These are phyloP conservation scores for Nestor notabilis DNA, from an alignment of 2,113 vertebrate genomes.

Conservation along the genomic window DNA sequence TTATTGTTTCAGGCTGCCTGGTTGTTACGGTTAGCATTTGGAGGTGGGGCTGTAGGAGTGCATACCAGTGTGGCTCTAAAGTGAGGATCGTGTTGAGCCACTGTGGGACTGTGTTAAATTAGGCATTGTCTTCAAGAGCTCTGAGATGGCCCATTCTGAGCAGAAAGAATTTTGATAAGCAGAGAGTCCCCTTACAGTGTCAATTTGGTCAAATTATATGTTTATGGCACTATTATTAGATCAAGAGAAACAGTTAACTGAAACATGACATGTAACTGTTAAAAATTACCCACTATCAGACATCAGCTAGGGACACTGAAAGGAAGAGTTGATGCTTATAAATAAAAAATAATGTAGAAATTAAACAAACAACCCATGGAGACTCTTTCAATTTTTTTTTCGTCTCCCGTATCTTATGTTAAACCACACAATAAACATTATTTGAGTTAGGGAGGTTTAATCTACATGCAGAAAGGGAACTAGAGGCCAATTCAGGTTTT, in stretches of 20 bases:
- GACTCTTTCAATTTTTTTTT: conserved; percentile 42
- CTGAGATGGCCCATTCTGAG: neutral
- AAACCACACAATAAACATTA: conserved; percentile 70
- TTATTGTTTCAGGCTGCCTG: conserved; percentile 54
- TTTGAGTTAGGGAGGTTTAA: conserved; percentile 71
- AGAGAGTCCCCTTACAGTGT: conserved; percentile 30
- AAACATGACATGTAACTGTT: conserved; percentile 68
- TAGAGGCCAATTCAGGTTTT: neutral
- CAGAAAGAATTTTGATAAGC: conserved; percentile 56
- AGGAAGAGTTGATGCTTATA: conserved; percentile 61
- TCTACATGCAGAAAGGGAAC: conserved; percentile 66
- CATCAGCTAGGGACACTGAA: conserved; percentile 46
- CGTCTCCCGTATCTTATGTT: neutral
- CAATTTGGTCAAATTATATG: conserved; percentile 60
- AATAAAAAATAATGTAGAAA: conserved; percentile 78
- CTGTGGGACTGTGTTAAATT: neutral
- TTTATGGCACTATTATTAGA: conserved; percentile 61
- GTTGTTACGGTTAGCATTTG: neutral
- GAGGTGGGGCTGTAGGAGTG: neutral
- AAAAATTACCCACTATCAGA: conserved; percentile 69
- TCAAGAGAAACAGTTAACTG: conserved; percentile 48
- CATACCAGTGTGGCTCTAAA: conserved; percentile 7
- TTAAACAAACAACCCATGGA: conserved; percentile 72
- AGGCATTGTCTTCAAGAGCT: conserved; percentile 19
- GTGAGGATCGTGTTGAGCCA: conserved; percentile 17